These are phyloP conservation scores for Brachionus koreanus DNA, from an alignment of 1,140 invertebrate genomes.

Conservation along the genomic window DNA sequence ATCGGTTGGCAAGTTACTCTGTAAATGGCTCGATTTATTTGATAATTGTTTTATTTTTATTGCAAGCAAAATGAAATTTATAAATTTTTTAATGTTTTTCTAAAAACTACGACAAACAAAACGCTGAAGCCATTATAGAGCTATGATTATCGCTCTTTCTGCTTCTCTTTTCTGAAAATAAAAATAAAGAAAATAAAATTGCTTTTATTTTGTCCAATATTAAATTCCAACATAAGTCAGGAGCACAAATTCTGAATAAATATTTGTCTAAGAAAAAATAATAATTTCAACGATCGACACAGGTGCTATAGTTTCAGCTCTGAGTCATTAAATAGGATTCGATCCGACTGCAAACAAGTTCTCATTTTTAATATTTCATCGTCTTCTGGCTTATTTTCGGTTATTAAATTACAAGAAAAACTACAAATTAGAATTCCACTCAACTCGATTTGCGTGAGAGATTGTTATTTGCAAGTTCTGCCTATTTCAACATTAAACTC, in stretches of 20 bases:
- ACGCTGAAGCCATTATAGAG: not conserved
- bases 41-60: slow-evolving; percentile 27
- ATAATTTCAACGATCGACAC: not conserved
- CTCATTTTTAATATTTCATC: slow-evolving; percentile 13
- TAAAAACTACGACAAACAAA: not conserved
- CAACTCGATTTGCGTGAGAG: slow-evolving; percentile 17
- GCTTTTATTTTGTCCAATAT: slow-evolving; percentile 40
- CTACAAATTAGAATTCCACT: not conserved
- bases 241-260: not conserved
- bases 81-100: slow-evolving; percentile 41
- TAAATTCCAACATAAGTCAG: slow-evolving; percentile 4
- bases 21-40: slow-evolving; percentile 32
- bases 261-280: slow-evolving; percentile 37
- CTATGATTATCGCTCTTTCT: not conserved
- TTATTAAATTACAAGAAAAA: slow-evolving; percentile 39
- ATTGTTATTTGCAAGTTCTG: slow-evolving; percentile 14
- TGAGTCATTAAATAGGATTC: slow-evolving; percentile 15
- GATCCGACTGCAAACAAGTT: slow-evolving; percentile 6
- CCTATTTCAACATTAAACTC: not conserved
- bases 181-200: slow-evolving; percentile 11
- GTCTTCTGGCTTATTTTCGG: not conserved
- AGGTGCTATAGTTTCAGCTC: slow-evolving; percentile 26
- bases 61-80: slow-evolving; percentile 7
- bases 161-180: slow-evolving; percentile 7
- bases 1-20: not conserved